A percentile compares a stretch with the other conserved stretches of the same genome.
Evolutionary conservation across 2,113 vertebrate species (phyloP).

Genomic region (Xenopus borealis): DNA sequence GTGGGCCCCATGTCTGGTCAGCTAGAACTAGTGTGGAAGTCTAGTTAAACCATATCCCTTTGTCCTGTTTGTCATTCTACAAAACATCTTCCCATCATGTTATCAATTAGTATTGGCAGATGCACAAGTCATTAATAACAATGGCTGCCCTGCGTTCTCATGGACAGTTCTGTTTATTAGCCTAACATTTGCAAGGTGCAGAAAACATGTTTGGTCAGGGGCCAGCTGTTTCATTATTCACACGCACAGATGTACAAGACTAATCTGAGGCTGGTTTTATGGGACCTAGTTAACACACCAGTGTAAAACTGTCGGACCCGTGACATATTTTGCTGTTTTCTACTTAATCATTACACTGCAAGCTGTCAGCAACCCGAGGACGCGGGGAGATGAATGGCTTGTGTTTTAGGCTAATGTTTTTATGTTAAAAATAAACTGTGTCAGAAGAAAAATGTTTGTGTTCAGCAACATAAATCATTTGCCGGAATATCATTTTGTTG

Average conservation of each 20-base stretch:
- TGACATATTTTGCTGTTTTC: conserved; percentile 26
- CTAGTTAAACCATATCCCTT: no score
- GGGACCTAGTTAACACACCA: conserved; percentile 26
- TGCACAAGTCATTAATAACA: neutral
- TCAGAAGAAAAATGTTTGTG: conserved; percentile 35
- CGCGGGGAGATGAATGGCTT: conserved; percentile 16
- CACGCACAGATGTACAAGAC: neutral
- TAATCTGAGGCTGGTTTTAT: neutral
- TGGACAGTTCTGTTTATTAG: neutral
- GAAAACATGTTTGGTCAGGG: neutral
- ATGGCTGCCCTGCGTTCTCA: neutral
- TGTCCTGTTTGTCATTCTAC: no score
- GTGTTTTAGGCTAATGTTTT: conserved; percentile 43
- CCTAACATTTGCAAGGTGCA: neutral
- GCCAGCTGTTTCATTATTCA: conserved; percentile 3
- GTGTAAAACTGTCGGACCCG: conserved; percentile 25
- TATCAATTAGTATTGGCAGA: no score
- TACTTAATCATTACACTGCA: conserved; percentile 34
- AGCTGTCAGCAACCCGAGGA: conserved; percentile 12
- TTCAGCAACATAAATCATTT: conserved; percentile 32
- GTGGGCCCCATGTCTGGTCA: no score
- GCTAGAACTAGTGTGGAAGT: no score
- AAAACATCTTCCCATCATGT: no score
- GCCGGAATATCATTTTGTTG: conserved; percentile 34
- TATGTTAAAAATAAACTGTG: conserved; percentile 39